Evolutionary conservation across 2,113 vertebrate species (phyloP).

Genomic region (Galbula dea): DNA sequence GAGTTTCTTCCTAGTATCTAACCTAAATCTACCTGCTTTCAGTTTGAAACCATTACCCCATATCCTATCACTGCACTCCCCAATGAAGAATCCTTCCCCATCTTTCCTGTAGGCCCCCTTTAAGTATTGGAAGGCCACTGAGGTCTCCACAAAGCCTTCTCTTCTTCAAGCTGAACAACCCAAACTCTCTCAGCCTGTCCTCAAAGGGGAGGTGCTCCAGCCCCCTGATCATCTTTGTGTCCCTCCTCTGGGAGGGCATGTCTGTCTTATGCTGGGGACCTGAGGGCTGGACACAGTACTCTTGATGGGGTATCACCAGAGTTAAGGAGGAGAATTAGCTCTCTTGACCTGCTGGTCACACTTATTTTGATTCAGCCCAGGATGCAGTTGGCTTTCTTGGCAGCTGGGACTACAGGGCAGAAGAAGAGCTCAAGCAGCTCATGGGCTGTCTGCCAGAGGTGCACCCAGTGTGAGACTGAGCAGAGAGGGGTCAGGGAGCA

Average conservation of each 20-base stretch:
- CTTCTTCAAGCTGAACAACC: not conserved
- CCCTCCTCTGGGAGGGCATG: not conserved
- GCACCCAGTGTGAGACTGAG: not conserved
- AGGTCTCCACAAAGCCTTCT: not conserved
- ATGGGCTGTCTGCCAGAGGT: not conserved
- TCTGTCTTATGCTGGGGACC: rapidly evolving
- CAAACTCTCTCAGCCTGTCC: not conserved
- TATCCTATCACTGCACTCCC: not conserved
- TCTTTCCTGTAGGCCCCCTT: not conserved
- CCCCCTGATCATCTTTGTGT: too few species aligned
- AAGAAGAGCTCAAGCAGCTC: not conserved
- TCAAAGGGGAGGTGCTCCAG: too few species aligned
- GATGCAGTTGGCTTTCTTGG: not conserved
- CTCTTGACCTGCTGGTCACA: rapidly evolving
- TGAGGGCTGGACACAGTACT: not conserved
- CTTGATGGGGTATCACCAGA: not conserved
- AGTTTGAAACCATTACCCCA: not conserved
- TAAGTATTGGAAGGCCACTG: not conserved
- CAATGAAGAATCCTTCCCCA: not conserved
- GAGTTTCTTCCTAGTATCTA: too few species aligned
- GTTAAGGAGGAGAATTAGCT: not conserved
- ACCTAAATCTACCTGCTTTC: not conserved
- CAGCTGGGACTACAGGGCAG: not conserved
- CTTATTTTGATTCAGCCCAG: not conserved
- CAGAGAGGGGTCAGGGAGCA: not conserved